Conservation (phyloP, 1,140 invertebrate genomes). For the Tyrophagus putrescentiae region DNA sequence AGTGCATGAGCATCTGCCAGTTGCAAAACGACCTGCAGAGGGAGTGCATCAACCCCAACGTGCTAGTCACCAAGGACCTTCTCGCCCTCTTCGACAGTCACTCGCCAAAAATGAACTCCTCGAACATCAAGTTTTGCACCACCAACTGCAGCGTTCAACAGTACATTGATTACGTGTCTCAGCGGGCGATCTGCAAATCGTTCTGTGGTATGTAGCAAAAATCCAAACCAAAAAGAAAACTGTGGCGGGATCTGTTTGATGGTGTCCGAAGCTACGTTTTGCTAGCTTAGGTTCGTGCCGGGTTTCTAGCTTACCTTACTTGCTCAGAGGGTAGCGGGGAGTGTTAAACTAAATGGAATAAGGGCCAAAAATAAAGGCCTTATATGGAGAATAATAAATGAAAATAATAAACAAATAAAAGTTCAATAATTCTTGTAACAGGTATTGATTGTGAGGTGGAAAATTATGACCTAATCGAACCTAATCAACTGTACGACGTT, state of each 20-base stretch:
- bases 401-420: too few species aligned
- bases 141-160: too few species aligned
- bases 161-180: too few species aligned
- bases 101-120: not conserved
- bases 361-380: constrained; percentile 1
- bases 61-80: not conserved
- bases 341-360: too few species aligned
- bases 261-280: too few species aligned
- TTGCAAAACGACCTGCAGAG: not conserved
- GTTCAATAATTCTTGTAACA: too few species aligned
- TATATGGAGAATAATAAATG: too few species aligned
- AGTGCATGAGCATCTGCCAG: not conserved
- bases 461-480: not conserved
- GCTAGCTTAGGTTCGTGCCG: too few species aligned
- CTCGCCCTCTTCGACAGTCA: not conserved
- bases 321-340: not conserved
- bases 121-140: not conserved
- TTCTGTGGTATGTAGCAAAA: too few species aligned
- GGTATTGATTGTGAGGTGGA: too few species aligned
- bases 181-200: not conserved
- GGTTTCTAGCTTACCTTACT: not conserved
- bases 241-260: too few species aligned
- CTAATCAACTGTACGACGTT: constrained; percentile 3
- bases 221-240: too few species aligned
- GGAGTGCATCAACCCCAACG: not conserved